phyloP scores from a whole-genome alignment of 23 tunicate species.

The Oikopleura dioica region DNA sequence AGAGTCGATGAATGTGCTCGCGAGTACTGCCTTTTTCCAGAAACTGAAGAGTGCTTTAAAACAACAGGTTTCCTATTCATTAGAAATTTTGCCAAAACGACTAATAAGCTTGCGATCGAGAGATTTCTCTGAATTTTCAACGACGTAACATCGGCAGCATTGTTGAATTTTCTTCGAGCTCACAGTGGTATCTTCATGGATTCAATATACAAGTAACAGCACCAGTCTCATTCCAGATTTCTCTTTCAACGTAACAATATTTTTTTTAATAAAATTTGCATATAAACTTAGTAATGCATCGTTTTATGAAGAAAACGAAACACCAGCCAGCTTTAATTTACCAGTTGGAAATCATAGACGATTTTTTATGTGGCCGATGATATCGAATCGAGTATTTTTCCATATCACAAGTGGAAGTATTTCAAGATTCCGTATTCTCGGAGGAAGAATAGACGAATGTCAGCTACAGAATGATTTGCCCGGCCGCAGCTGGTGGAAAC shows the following conservation, averaged over 20 bases:
- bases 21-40: not conserved
- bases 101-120: not conserved
- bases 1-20: not conserved
- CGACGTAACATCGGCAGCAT: not conserved
- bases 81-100: not conserved
- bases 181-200: not conserved
- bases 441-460: slow-evolving; percentile 3
- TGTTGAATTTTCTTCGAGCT: not conserved
- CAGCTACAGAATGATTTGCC: not conserved
- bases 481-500: slow-evolving; percentile 4
- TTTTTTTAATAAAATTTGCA: not conserved
- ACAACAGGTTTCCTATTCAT: too few relatives aligned
- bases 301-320: not conserved
- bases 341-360: not conserved
- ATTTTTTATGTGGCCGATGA: slow-evolving; percentile 3
- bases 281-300: not conserved
- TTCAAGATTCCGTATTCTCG: too few relatives aligned
- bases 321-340: not conserved
- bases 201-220: too few relatives aligned
- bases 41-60: not conserved
- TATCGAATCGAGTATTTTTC: not conserved
- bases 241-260: too few relatives aligned
- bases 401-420: too few relatives aligned
- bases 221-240: too few relatives aligned
- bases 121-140: not conserved